Evolutionary conservation across 2,797 vertebrate genomes (phyloP).

Genomic region (Gorsachius magnificus): DNA sequence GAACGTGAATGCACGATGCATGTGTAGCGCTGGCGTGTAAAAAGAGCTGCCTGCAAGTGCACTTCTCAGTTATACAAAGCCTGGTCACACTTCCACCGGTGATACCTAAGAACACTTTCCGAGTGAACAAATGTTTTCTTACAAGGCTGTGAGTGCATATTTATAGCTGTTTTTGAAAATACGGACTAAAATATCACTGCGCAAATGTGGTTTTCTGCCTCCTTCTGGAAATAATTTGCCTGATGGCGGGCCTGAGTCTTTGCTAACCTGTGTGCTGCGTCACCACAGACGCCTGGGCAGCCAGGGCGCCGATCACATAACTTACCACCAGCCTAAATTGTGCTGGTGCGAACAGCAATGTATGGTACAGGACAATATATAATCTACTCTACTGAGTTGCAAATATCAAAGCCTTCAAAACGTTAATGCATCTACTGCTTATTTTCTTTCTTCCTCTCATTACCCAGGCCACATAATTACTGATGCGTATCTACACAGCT

Average conservation of each 20-base stretch:
- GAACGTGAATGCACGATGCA: accelerated
- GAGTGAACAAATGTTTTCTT: neutral
- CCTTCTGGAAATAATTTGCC: neutral
- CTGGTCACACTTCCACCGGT: neutral
- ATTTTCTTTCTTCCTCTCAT: conserved; percentile 24
- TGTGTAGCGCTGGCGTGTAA: neutral
- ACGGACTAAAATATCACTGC: neutral
- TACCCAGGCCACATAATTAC: conserved; percentile 11
- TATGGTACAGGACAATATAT: neutral
- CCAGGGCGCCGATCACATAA: neutral
- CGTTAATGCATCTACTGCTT: neutral
- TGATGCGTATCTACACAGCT: conserved; percentile 23
- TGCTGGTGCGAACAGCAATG: neutral
- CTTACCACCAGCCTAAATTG: neutral
- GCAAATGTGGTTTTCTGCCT: neutral
- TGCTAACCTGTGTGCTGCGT: neutral
- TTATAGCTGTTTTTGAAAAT: neutral
- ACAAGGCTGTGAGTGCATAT: neutral
- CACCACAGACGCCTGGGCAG: accelerated
- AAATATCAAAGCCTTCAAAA: neutral
- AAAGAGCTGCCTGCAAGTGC: neutral
- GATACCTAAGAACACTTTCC: neutral
- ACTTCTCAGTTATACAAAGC: neutral
- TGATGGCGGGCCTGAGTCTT: neutral
- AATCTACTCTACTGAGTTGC: neutral